phyloP scores from a whole-genome alignment of 2,797 vertebrate genomes.

The Microctenopoma steveboyesi region DNA sequence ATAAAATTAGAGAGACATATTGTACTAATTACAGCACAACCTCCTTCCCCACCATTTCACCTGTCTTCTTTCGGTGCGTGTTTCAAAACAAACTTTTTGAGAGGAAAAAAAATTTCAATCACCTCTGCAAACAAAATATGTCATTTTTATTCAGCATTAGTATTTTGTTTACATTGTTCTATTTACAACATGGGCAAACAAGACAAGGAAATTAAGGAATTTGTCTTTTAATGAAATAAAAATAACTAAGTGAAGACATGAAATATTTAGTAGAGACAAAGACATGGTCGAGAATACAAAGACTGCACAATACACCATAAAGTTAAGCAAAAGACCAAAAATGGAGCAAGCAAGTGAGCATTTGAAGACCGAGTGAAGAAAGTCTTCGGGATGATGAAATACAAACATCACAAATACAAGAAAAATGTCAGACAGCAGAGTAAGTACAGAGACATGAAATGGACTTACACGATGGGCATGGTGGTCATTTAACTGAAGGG shows the following conservation, averaged over 20 bases:
- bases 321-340: slow-evolving; percentile 5
- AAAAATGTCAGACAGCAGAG: slow-evolving; percentile 23
- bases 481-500: slow-evolving; percentile 5
- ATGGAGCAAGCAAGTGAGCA: slow-evolving; percentile 19
- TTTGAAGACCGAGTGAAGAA: slow-evolving; percentile 21
- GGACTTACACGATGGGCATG: slow-evolving; percentile 3
- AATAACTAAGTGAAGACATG: slow-evolving; percentile 6
- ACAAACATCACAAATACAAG: slow-evolving; percentile 37
- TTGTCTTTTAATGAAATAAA: slow-evolving; percentile 43
- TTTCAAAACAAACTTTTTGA: neutral
- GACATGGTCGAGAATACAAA: slow-evolving; percentile 17
- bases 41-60: neutral
- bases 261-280: neutral
- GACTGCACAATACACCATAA: slow-evolving; percentile 27
- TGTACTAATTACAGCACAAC: neutral
- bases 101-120: slow-evolving; percentile 33
- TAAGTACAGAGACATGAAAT: slow-evolving; percentile 21
- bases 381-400: slow-evolving; percentile 34
- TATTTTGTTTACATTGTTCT: slow-evolving; percentile 82
- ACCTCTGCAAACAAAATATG: slow-evolving; percentile 82
- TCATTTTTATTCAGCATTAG: slow-evolving; percentile 86
- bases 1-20: neutral
- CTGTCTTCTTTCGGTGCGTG: neutral
- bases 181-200: slow-evolving; percentile 83
- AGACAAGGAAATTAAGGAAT: slow-evolving; percentile 57